Base-by-base conservation (phyloP, 2,888 invertebrate genomes). In the Gymnocheta viridis region DNA sequence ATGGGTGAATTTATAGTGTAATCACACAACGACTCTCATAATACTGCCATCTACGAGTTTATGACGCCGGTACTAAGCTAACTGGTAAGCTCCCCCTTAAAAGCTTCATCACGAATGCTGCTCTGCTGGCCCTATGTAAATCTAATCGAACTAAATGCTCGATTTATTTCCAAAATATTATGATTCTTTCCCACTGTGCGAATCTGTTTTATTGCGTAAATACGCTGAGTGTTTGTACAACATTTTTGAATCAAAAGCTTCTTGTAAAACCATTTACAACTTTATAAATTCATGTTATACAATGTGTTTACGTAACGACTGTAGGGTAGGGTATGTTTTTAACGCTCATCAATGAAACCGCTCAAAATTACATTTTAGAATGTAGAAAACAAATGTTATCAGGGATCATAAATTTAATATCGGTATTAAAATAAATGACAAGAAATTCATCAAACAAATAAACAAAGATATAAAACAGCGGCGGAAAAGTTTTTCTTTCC, bases 371-470 rank as follows among this genome's bases (percentile, higher is more conserved):
- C 17, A 54, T 44, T 64, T 64, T 17, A 14, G 22, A 56, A 14
- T 29, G 22, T 66, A 58, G 12, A 79, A 38, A 74, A 79, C 49
- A 64, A 79, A 29, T 66, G 41, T 80, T 83, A 83, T 83, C 79
- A 66, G 79, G 49, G 47, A 69, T 84, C 77, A 84, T 73, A 81
- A 81, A 78, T 67, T 73, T 9, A 69, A 72, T 79, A 66, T 47
- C 47, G 56, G 56, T 22, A 74, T 83, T 81, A 67, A 24, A 77
- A 35, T 44, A 51, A 47, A 70, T 74, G 67, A n/a, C 24, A 44
- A n/a, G 22, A 51, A 51, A 60, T 51, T 14, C 73, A 41, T 64
- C 32, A 35, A 66, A 56, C 41, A 69, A 77, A 78, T 66, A 81
- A 82, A 24, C 47, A 85, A 35, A 54, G 12, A 38, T 77, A 66